phyloP scores from a whole-genome alignment of 2,888 invertebrate genomes.

The Pachliopta kotzebuea region DNA sequence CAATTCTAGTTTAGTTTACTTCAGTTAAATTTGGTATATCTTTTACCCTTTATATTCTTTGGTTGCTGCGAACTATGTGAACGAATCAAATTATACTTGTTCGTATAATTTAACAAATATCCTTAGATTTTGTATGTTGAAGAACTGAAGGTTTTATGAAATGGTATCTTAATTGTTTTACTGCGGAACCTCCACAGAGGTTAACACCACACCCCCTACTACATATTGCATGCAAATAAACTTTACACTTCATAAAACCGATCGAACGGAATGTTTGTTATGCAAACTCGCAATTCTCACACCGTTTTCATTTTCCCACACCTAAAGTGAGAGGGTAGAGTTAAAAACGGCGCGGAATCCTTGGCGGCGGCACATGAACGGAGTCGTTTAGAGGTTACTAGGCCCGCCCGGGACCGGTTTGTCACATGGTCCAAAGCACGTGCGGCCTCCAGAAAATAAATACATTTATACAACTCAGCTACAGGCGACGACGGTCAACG shows the following conservation, averaged over 20 bases:
- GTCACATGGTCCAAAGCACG: conserved; percentile 75
- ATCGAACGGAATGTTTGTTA: conserved; percentile 12
- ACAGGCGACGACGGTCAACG: conserved; percentile 33
- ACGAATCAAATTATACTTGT: no score
- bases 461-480: conserved; percentile 36
- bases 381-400: conserved; percentile 78
- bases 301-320: conserved; percentile 39
- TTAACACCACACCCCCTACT: background rate
- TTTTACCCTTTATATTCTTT: no score
- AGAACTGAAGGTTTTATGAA: no score
- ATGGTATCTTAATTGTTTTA: no score
- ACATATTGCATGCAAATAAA: background rate
- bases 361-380: conserved; percentile 55
- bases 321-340: conserved; percentile 48
- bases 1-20: no score
- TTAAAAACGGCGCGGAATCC: conserved; percentile 56
- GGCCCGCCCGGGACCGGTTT: conserved; percentile 74
- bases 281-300: conserved; percentile 34
- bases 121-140: no score
- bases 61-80: no score
- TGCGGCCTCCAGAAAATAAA: conserved; percentile 67
- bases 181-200: no score
- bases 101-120: no score
- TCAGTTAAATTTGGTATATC: no score
- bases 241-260: background rate